Evolutionary conservation across 2,113 vertebrate genomes (phyloP).

Genomic region (Catharus bicknelli): DNA sequence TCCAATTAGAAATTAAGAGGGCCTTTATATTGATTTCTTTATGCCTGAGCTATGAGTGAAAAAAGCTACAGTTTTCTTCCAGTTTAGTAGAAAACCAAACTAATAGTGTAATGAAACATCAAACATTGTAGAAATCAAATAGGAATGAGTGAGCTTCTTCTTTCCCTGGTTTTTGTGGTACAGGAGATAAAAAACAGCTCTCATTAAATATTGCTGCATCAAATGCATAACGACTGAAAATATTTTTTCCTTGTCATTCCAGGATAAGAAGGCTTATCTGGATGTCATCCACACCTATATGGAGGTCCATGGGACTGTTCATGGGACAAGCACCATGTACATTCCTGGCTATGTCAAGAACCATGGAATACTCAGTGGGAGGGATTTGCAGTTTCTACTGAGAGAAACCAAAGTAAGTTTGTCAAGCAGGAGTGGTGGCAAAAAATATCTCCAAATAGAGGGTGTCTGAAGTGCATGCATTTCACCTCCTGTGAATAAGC

Average conservation of each 20-base stretch:
- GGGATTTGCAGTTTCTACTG: constrained; percentile 95
- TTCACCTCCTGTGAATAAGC: neutral
- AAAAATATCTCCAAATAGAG: neutral
- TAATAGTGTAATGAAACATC: neutral
- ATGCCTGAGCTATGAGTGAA: neutral
- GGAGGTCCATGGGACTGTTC: constrained; percentile 95
- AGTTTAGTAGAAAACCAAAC: neutral
- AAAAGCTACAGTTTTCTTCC: neutral
- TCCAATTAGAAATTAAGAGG: neutral
- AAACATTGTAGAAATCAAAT: neutral
- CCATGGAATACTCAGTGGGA: constrained; percentile 95
- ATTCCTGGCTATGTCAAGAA: constrained; percentile 94
- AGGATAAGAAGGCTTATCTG: constrained; percentile 95
- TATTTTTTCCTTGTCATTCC: neutral
- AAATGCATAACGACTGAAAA: neutral
- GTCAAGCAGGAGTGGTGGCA: neutral
- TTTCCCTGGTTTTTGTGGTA: neutral
- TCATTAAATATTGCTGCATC: neutral
- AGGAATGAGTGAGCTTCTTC: neutral
- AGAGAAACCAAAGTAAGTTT: constrained; percentile 87
- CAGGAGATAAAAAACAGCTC: neutral
- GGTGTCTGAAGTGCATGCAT: neutral
- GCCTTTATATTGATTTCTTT: neutral
- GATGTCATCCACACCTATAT: constrained; percentile 95
- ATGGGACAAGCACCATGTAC: constrained; percentile 90